Conservation (phyloP, 2,888 invertebrate genomes). For the Labia minor region DNA sequence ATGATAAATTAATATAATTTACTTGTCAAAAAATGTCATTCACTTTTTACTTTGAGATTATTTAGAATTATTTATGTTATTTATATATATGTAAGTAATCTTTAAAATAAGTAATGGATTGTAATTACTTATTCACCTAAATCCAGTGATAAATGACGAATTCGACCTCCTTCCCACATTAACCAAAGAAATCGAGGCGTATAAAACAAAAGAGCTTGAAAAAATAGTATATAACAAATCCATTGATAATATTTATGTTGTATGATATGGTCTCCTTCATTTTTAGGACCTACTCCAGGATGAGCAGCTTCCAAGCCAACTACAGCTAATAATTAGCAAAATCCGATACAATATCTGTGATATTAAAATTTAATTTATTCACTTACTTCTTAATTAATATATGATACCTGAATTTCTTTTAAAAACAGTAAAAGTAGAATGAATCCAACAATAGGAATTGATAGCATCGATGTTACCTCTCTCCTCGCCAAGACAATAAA, state of each 20-base stretch:
- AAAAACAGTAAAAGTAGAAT: not conserved
- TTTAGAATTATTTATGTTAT: too few species aligned
- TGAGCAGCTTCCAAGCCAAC: not conserved
- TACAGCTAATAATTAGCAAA: too few species aligned
- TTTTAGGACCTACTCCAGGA: not conserved
- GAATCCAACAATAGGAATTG: not conserved
- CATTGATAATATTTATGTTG: not conserved
- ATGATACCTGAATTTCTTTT: not conserved
- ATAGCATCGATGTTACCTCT: not conserved
- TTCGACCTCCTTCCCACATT: not conserved
- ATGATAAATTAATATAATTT: too few species aligned
- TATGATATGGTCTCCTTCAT: not conserved
- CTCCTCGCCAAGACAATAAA: conserved; percentile 45
- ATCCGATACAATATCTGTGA: too few species aligned
- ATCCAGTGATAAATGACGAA: not conserved
- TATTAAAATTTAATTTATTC: too few species aligned
- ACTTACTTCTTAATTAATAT: too few species aligned
- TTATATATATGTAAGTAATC: too few species aligned
- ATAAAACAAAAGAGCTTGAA: not conserved
- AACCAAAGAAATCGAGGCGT: not conserved
- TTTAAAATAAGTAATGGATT: too few species aligned
- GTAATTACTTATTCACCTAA: not conserved
- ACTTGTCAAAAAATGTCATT: too few species aligned
- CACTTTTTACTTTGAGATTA: too few species aligned
- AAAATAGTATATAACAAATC: not conserved